Percentiles rank a stretch among this genome's conserved stretches.
Evolutionary conservation across 2,888 invertebrate genomes (phyloP).

Genomic region (Pollenia griseotomentosa): DNA sequence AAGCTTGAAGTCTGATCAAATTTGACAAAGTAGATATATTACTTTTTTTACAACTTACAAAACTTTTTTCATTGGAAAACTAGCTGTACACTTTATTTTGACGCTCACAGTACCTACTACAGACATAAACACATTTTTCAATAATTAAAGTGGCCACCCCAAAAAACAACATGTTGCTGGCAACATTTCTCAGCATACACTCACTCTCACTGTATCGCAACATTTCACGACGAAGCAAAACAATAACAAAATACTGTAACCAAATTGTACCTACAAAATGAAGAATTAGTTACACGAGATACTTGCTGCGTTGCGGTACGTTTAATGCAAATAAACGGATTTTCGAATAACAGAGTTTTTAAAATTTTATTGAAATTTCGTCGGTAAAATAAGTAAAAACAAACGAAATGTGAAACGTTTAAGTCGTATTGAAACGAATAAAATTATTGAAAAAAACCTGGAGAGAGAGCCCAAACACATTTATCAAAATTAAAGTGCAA

Average conservation of each 20-base stretch:
- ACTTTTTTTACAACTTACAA: too few relatives aligned
- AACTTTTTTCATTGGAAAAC: too few relatives aligned
- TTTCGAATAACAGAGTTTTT: background rate
- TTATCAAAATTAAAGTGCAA: constrained; percentile 58
- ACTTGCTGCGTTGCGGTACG: constrained; percentile 75
- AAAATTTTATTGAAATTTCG: constrained; percentile 23
- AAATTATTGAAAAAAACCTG: background rate
- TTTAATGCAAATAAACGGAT: constrained; percentile 40
- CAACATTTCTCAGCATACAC: background rate
- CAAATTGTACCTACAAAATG: constrained; percentile 53
- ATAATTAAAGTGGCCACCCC: constrained; percentile 31
- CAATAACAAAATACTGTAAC: constrained; percentile 43
- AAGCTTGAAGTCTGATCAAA: too few relatives aligned
- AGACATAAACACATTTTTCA: too few relatives aligned
- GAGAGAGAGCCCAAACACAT: constrained; percentile 48
- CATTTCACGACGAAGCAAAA: constrained; percentile 18
- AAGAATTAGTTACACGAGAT: constrained; percentile 75
- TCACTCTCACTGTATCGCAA: constrained; percentile 54
- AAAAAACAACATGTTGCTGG: constrained; percentile 43
- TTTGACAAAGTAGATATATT: too few relatives aligned
- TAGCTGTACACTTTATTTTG: too few relatives aligned
- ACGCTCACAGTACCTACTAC: too few relatives aligned
- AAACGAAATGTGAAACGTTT: constrained; percentile 49
- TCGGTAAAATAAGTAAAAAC: constrained; percentile 19
- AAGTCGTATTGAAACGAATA: constrained; percentile 37